A percentile compares a stretch with the other conserved stretches of the same genome.
Conservation (phyloP, 2,888 invertebrate species). For the Rhagonycha fulva region DNA sequence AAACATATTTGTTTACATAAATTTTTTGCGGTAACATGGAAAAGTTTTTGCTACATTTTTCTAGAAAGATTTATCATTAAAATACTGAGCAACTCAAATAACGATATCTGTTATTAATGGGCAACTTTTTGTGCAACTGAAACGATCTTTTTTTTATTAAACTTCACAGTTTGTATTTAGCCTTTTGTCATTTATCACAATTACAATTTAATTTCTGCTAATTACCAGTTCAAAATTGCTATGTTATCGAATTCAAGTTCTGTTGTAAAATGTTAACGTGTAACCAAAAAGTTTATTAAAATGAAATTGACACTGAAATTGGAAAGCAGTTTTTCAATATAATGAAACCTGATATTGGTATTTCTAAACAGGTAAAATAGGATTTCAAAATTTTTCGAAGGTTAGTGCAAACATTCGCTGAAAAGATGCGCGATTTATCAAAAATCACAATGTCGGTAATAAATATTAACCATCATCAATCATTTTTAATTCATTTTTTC, state of each 20-base stretch:
- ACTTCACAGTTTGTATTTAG: background rate
- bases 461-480: constrained; percentile 17
- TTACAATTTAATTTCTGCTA: background rate
- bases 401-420: background rate
- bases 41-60: background rate
- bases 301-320: background rate
- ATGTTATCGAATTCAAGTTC: background rate
- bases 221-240: background rate
- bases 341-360: background rate
- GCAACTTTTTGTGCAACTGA: background rate
- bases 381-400: background rate
- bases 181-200: background rate
- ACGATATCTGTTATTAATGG: background rate
- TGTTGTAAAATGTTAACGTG: background rate
- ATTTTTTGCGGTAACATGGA: background rate
- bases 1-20: background rate
- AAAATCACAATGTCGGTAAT: constrained; percentile 16
- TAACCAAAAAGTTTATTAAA: background rate
- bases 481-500: constrained; percentile 15
- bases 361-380: background rate
- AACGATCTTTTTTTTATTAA: background rate
- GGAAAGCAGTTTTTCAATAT: background rate
- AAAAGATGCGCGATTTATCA: constrained; percentile 2
- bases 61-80: background rate
- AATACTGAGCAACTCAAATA: background rate